These are phyloP conservation scores for Dendrolimus kikuchii DNA, from an alignment of 1,140 invertebrate species.

Conservation along the genomic window DNA sequence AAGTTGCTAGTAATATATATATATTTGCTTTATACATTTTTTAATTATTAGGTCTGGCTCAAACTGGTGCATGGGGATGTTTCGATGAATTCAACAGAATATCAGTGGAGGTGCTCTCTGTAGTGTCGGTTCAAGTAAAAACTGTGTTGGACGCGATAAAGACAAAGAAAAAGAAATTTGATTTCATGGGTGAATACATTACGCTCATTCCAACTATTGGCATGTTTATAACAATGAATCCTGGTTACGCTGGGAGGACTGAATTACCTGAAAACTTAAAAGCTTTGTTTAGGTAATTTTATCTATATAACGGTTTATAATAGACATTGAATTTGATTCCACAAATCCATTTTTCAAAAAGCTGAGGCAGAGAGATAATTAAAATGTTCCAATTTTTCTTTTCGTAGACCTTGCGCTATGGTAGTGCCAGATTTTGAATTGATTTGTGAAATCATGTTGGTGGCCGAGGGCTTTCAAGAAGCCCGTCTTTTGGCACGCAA, in stretches of 20 bases:
- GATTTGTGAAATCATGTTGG: conserved; percentile 96
- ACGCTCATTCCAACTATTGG: conserved; percentile 85
- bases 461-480: conserved; percentile 93
- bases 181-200: conserved; percentile 89
- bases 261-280: conserved; percentile 91
- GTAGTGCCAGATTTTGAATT: conserved; percentile 94
- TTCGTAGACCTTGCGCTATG: conserved; percentile 90
- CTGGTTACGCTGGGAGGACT: conserved; percentile 88
- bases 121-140: conserved; percentile 91
- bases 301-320: not conserved
- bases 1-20: too few species aligned
- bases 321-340: too few species aligned
- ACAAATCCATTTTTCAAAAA: too few species aligned
- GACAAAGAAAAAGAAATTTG: conserved; percentile 83
- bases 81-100: conserved; percentile 97
- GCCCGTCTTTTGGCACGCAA: conserved; percentile 89
- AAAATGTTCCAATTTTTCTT: not conserved
- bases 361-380: too few species aligned
- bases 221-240: conserved; percentile 97
- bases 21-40: not conserved
- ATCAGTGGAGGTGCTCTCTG: conserved; percentile 93
- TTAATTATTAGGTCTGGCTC: conserved; percentile 77
- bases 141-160: conserved; percentile 89
- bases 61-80: conserved; percentile 96
- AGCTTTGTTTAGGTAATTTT: conserved; percentile 73